Base-by-base conservation (phyloP, 1,140 invertebrate genomes). In the Tigriopus japonicus region DNA sequence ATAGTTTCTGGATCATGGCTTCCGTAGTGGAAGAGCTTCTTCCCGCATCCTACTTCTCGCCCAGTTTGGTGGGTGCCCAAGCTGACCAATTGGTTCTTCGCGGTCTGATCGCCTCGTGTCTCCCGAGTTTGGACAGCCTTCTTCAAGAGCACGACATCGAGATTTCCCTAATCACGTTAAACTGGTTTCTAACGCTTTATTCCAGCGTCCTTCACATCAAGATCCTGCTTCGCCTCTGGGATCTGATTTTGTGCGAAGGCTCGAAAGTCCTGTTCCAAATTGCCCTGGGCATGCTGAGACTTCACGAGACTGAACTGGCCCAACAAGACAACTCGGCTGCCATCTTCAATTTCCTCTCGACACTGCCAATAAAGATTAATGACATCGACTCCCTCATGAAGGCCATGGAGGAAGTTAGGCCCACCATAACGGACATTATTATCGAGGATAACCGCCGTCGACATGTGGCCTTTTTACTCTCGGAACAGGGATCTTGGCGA, bases 111-210 rank as follows among this genome's bases (percentile, higher is more conserved):
- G 78, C 83, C 35, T 90, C 81, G 67, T 92, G 86, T 71, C 76
- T 98, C 66, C 86, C 93, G 0, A 83, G 90, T 62, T 81, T 96
- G 62, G 87, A 95, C 71, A 78, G 85, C 65, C 81, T 87, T 40
- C 75, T 98, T 35, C 83, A 85, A 68, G 84, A 90, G 70, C 90
- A 96, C 72, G 92, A 98, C 67, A 90, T 91, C 68, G 92, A 99
- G 74, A 74, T 98, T 17, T 93, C 90, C 62, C 74, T 98, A 23
- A 96, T 99, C 67, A 93, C 88, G 13, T 75, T 96, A 63, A 88
- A 96, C 69, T 99, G 96, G 95, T 96, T 98, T 72, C 74, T 98
- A 35, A 96, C 94, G 1, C 71, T 98, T n/a, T 97, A 95, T 75
- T 88, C 93, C 3, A 95, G 91, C 69, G 90, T 97, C 62, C 87